phyloP scores from a whole-genome alignment of 30 jellyfish, hydroid and myxozoan genomes.

The Chrysaora quinquecirrha region DNA sequence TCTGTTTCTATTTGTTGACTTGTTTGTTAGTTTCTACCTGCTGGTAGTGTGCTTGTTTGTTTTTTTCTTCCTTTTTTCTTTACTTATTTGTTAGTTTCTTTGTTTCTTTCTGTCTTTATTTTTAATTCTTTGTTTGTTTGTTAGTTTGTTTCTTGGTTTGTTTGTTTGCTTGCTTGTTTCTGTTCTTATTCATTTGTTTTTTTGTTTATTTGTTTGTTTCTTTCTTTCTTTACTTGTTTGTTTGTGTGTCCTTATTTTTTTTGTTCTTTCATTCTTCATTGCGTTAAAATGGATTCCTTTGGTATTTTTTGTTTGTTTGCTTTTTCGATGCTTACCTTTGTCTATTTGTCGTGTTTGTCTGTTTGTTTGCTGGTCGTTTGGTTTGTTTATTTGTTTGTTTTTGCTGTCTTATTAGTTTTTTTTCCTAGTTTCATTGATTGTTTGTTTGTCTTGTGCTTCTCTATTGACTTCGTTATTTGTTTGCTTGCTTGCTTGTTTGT shows the following conservation, averaged over 20 bases:
- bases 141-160: too few species aligned
- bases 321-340: too few species aligned
- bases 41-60: background rate
- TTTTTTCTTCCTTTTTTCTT: background rate
- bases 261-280: too few species aligned
- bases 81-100: background rate
- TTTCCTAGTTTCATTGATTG: background rate
- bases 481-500: background rate
- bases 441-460: background rate
- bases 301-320: too few species aligned
- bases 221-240: too few species aligned
- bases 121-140: too few species aligned
- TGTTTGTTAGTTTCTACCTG: conserved; percentile 10
- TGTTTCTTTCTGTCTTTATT: too few species aligned
- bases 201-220: background rate
- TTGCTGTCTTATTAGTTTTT: background rate
- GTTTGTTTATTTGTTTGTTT: background rate
- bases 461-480: background rate
- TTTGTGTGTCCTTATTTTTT: too few species aligned
- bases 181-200: background rate
- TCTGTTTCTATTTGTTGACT: too few species aligned
- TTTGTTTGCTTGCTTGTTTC: background rate
- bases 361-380: background rate
- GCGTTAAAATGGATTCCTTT: too few species aligned
- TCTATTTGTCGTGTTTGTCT: background rate